phyloP scores from a whole-genome alignment of 2,888 invertebrate species.

The Nycteola revayana region DNA sequence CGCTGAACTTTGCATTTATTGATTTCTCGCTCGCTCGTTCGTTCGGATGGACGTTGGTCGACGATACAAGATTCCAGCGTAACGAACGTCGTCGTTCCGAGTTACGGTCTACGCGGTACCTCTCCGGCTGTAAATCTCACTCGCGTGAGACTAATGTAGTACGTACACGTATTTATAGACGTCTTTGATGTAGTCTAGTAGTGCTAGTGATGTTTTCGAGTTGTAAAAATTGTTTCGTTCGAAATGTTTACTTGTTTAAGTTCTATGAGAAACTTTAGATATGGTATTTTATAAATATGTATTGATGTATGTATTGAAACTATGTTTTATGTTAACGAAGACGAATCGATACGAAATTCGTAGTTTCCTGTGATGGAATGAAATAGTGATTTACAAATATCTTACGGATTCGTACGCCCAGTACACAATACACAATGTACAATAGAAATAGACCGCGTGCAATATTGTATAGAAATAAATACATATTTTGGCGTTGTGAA shows the following conservation, averaged over 20 bases:
- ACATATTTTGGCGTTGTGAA: constrained; percentile 80
- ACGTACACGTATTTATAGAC: constrained; percentile 65
- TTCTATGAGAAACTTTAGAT: constrained; percentile 55
- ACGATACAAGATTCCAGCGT: constrained; percentile 51
- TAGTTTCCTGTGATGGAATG: constrained; percentile 67
- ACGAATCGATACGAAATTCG: constrained; percentile 59
- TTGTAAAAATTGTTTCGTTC: constrained; percentile 63
- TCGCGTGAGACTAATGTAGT: constrained; percentile 61
- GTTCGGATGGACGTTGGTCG: constrained; percentile 44
- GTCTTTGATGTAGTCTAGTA: constrained; percentile 65
- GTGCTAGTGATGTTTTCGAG: constrained; percentile 73
- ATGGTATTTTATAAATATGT: constrained; percentile 52
- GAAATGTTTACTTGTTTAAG: constrained; percentile 44
- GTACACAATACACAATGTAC: constrained; percentile 62
- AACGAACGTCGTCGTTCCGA: constrained; percentile 49
- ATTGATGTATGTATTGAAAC: constrained; percentile 37
- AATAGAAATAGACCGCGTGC: constrained; percentile 75
- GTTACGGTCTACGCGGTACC: constrained; percentile 72
- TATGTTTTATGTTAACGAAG: constrained; percentile 52
- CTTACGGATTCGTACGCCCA: constrained; percentile 58
- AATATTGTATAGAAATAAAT: constrained; percentile 79
- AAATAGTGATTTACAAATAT: constrained; percentile 57
- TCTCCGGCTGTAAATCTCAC: constrained; percentile 73
- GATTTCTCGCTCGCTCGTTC: constrained; percentile 48
- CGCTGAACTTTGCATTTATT: constrained; percentile 66